Conservation (phyloP, 2,888 invertebrate genomes). For the Caenorhabditis sp. region DNA sequence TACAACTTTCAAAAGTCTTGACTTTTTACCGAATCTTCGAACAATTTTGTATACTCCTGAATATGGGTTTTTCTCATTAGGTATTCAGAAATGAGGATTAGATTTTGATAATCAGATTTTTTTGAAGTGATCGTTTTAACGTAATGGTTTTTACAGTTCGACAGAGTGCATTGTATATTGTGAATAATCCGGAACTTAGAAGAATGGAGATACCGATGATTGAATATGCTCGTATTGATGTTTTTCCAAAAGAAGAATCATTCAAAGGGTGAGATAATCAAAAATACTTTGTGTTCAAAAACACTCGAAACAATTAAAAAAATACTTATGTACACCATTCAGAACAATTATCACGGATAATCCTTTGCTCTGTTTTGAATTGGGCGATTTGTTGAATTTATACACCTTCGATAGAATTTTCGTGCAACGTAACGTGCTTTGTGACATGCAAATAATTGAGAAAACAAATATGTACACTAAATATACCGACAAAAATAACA, state of each 20-base stretch:
- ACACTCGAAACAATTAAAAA: too few relatives aligned
- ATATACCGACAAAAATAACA: background rate
- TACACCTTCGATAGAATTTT: background rate
- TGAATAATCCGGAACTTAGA: background rate
- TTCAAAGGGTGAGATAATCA: too few relatives aligned
- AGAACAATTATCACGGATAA: background rate
- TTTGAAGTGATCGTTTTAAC: background rate
- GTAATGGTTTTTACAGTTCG: background rate
- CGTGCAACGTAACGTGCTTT: background rate
- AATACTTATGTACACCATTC: too few relatives aligned
- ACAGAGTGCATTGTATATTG: background rate
- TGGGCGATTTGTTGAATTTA: background rate
- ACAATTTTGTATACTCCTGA: background rate
- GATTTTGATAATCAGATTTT: background rate
- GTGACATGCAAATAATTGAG: constrained; percentile 3
- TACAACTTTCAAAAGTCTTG: too few relatives aligned
- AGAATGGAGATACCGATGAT: background rate
- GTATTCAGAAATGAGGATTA: background rate
- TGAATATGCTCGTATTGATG: background rate
- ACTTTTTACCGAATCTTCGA: too few relatives aligned
- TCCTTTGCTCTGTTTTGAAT: background rate
- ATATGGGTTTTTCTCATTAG: background rate
- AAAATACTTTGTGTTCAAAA: too few relatives aligned
- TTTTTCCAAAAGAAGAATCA: background rate
- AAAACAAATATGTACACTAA: constrained; percentile 4